Base-by-base conservation (phyloP, 2,113 vertebrate genomes). In the Anas platyrhynchos region DNA sequence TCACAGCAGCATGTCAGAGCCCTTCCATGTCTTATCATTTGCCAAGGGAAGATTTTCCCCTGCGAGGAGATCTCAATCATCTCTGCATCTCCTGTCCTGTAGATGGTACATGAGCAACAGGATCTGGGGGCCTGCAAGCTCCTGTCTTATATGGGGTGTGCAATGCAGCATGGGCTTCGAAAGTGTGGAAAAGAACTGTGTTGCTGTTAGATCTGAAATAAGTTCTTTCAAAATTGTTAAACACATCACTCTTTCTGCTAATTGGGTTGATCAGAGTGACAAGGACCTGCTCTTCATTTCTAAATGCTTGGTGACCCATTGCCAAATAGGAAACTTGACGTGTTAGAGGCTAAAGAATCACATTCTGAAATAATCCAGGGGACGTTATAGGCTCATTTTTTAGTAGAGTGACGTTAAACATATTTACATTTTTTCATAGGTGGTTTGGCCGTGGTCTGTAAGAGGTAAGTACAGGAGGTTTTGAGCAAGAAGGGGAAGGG, bases 31-130 rank as follows among this genome's bases (percentile, higher is more conserved):
- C 27, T 52, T 31, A 4, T 3, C 7, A 3, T 54, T 43, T 31
- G 59, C 52, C 82, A 20, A 38, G 10, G 14, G 46, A 81, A 55
- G 36, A 5, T 68, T 67, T 31, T 88, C 22, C 27, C 2, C 59
- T 43, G 58, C 17, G 38, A 23, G 52, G 36, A 68, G 15, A 36
- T 32, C 2, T 22, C 29, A 21, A 0, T 58, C 22, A 6, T 7
- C 27, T 75, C 36, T 20, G 56, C 62, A 25, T 9, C 71, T 67
- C 2, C 0, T n/a, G 5, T 32, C 36, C 34, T 52, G 66, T 23
- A 27, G 21, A 46, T 59, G 88, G 54, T 52, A 23, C 0, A 0
- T 1, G 13, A 52, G 34, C 1, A 0, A 0, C 21, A 44, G 83
- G 14, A 61, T 17, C 55, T 50, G 55, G 31, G 25, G 52, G 43